These are phyloP conservation scores for Ptychodera flava DNA, from an alignment of 35 echinoderm and acorn worm species.

Conservation along the genomic window DNA sequence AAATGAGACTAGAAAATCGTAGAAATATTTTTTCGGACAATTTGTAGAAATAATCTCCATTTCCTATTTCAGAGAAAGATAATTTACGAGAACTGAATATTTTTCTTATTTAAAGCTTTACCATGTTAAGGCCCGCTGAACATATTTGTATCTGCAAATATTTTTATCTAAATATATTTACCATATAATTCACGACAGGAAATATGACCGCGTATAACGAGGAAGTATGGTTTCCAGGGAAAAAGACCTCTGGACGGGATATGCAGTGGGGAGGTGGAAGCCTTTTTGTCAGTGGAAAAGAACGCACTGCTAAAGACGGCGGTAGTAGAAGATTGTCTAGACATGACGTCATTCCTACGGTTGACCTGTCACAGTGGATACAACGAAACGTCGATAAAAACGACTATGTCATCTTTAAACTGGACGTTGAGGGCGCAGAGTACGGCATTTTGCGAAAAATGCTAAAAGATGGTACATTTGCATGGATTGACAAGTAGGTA, in stretches of 20 bases:
- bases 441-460: slow-evolving; percentile 32
- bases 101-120: no score
- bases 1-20: no score
- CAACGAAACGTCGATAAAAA: slow-evolving; percentile 8
- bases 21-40: no score
- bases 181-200: slow-evolving; percentile 8
- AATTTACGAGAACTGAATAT: no score
- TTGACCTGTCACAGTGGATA: slow-evolving; percentile 41
- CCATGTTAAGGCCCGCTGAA: no score
- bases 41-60: no score
- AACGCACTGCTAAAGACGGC: neutral
- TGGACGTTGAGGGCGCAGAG: slow-evolving; percentile 45
- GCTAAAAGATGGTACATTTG: slow-evolving; percentile 36
- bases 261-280: slow-evolving; percentile 54
- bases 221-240: slow-evolving; percentile 10
- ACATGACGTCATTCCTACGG: slow-evolving; percentile 15
- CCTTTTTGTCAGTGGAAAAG: slow-evolving; percentile 12
- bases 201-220: slow-evolving; percentile 40
- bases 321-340: slow-evolving; percentile 7
- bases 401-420: slow-evolving; percentile 46
- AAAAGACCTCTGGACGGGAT: slow-evolving; percentile 15
- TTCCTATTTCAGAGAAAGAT: no score
- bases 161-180: neutral
- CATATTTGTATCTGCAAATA: no score
- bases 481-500: slow-evolving; percentile 42